A percentile compares a stretch with the other conserved stretches of the same genome.
Evolutionary conservation across 2,113 vertebrate species (phyloP).

Genomic region (Passer domesticus): DNA sequence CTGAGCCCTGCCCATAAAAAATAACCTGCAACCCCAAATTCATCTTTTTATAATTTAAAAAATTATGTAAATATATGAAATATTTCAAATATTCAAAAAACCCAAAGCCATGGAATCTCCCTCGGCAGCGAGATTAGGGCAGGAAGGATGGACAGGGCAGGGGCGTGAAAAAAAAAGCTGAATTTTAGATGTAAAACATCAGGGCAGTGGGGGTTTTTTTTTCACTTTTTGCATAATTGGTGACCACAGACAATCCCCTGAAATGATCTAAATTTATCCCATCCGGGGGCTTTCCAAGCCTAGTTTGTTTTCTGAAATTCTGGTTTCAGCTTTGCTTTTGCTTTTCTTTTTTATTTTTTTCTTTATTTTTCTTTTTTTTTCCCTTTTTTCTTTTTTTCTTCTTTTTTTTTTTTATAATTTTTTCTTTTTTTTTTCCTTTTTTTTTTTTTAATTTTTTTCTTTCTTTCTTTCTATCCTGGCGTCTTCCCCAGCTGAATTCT

Average conservation of each 20-base stretch:
- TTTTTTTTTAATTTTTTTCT: not conserved
- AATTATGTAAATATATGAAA: too few species aligned
- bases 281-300: slow-evolving; percentile 55
- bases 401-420: too few species aligned
- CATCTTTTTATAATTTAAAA: too few species aligned
- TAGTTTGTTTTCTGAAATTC: slow-evolving; percentile 26
- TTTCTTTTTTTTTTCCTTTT: too few species aligned
- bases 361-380: too few species aligned
- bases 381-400: too few species aligned
- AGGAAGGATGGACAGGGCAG: not conserved
- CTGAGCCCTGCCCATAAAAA: too few species aligned
- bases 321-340: slow-evolving; percentile 35
- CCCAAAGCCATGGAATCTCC: not conserved
- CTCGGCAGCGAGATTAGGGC: not conserved
- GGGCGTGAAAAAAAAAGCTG: not conserved
- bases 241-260: slow-evolving; percentile 49
- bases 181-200: not conserved
- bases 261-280: slow-evolving; percentile 53
- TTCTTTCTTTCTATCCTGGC: not conserved
- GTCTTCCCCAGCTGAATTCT: not conserved
- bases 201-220: not conserved
- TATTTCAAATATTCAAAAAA: not conserved
- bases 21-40: too few species aligned
- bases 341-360: not conserved
- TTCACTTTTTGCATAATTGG: slow-evolving; percentile 46